These are phyloP conservation scores for Caenorhabditis sp. DNA, from an alignment of 2,888 invertebrate species.

Conservation along the genomic window DNA sequence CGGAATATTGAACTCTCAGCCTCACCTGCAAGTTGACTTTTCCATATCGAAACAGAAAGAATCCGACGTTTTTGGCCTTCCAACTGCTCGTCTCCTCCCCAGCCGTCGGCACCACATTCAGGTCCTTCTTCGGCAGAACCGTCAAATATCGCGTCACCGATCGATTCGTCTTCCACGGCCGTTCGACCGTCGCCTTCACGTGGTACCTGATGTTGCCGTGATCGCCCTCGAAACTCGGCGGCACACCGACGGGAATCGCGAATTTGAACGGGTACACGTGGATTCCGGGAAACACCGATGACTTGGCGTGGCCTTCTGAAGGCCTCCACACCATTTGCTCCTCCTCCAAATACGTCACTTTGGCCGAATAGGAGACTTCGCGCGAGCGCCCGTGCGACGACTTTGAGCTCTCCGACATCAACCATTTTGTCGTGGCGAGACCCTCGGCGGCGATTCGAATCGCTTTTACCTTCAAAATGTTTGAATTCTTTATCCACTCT, in stretches of 20 bases:
- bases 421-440: slow-evolving; percentile 52
- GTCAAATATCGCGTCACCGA: slow-evolving; percentile 34
- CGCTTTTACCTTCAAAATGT: slow-evolving; percentile 38
- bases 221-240: slow-evolving; percentile 55
- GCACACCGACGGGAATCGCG: slow-evolving; percentile 30
- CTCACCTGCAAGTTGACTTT: slow-evolving; percentile 44
- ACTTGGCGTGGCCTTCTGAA: slow-evolving; percentile 55
- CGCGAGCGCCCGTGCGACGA: slow-evolving; percentile 53
- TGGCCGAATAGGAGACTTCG: slow-evolving; percentile 53
- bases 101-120: slow-evolving; percentile 30
- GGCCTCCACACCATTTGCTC: slow-evolving; percentile 54
- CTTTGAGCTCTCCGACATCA: slow-evolving; percentile 38
- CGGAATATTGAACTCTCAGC: too few species aligned
- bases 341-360: slow-evolving; percentile 42
- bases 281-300: slow-evolving; percentile 49
- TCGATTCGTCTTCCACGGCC: slow-evolving; percentile 60
- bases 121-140: slow-evolving; percentile 38
- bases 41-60: slow-evolving; percentile 51
- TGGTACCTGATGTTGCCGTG: slow-evolving; percentile 53
- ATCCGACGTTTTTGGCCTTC: slow-evolving; percentile 55
- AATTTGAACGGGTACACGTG: slow-evolving; percentile 56
- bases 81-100: slow-evolving; percentile 33
- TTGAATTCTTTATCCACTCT: neutral
- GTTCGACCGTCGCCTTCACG: slow-evolving; percentile 49
- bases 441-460: slow-evolving; percentile 49